Base-by-base conservation (phyloP, 2,888 invertebrate species). In the Arrhopalites spinosus region DNA sequence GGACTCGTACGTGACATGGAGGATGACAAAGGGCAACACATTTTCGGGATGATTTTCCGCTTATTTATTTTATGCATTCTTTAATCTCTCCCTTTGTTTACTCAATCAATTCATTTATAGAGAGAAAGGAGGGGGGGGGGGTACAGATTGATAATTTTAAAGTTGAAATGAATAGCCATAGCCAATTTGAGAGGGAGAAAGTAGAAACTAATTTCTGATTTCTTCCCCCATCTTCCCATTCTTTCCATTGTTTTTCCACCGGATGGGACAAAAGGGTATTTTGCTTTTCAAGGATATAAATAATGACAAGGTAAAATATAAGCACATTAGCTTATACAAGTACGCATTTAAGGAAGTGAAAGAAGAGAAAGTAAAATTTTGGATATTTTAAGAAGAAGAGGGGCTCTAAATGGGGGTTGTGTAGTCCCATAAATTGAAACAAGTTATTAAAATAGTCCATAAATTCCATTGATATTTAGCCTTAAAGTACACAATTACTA, bases 401-500 rank as follows among this genome's bases (percentile, higher is more conserved):
- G 53, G 20, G n/a, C 17, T n/a, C 7, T 53, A 23, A 20, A 53
- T n/a, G 53, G n/a, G n/a, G n/a, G 53, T 50, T 17, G 45, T 11
- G 45, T 45, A 45, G 7, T 45, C 67, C 53, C 73, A 67, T 73
- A 73, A 73, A 73, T 73, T 66, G 66, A 47, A 64, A 53, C 73
- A 73, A 73, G 66, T 73, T 67, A 73, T 73, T 73, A 73, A 56
- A 73, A 53, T 50, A 64, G 73, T 53, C 73, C 73, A 73, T 73
- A 73, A 73, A 66, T 53, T 50, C 73, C 43, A 64, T 66, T 66
- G 73, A 66, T 73, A 73, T 73, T 73, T 66, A 66, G 73, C 64
- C 47, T 66, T 73, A 66, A 73, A 73, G 66, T 67, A 73, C 66
- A 66, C 73, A 73, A 73, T 73, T 73, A 73, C 73, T 64, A 73